Evolutionary conservation across 2,797 vertebrate species (phyloP), one percentile per base, ranked within the genome.

Genomic region (Sebastes jordani): DNA sequence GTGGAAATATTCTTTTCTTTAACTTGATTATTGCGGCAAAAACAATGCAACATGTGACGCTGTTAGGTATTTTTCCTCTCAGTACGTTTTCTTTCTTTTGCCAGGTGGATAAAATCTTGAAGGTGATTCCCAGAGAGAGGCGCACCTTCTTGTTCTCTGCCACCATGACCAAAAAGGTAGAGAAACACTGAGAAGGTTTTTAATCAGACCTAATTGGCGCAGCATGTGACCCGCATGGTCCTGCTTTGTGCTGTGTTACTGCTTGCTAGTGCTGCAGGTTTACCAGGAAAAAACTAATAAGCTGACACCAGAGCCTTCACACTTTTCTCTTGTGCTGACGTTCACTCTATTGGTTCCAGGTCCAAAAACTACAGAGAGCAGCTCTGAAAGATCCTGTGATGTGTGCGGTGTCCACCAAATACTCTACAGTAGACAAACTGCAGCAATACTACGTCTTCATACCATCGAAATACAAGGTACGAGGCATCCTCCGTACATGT

Each of bases 101-200:
- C 27, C 88, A 99, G 98, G 98, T 99, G 82, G 97, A 99, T 92
- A 99, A 99, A 91, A 99, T 99, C 82, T 71, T 99, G 71, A 99
- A 99, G 92, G 97, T 99, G 87, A 99, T 99, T 90, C 98, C 98
- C 34, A 95, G 97, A 92, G 98, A 99, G 9, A 96, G 98, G 81
- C 98, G 95, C 46, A 99, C 98, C 0, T 99, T 97, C 80, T 93
- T 99, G 27, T 99, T 99, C 92, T 99, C 98, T 42, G 98, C 99
- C 76, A 99, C 98, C 14, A 99, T 99, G 99, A 99, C 99, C 13
- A 99, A 99, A 93, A 99, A 99, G 97, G 99, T 99, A 89, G 11
- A 20, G 1, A 25, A 6, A 13, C 22, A 7, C 20, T 42, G 7
- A 1, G 42, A 46, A 46, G 2, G 14, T 5, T 27, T 27, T 46